Evolutionary conservation across 2,797 vertebrate species (phyloP).

Genomic region (Sebastes flavidus): DNA sequence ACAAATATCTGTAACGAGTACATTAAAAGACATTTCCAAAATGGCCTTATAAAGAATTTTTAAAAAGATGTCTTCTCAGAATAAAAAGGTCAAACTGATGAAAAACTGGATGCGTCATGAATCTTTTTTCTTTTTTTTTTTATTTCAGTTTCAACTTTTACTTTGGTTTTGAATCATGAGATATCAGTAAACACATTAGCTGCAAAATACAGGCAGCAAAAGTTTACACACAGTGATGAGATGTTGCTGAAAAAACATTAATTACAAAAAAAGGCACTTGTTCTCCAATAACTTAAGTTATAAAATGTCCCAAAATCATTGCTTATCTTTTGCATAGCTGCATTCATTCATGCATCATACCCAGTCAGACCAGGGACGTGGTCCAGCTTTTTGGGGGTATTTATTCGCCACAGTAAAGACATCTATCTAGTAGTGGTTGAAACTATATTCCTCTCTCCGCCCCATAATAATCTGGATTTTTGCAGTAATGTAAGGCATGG

Average conservation of each 20-base stretch:
- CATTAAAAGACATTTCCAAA: conserved; percentile 78
- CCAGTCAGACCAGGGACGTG: not conserved
- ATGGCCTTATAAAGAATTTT: conserved; percentile 84
- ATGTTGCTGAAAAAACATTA: not conserved
- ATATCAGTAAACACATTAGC: conserved; percentile 26
- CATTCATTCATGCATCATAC: not conserved
- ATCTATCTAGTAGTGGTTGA: not conserved
- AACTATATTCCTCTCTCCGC: not conserved
- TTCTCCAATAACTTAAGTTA: conserved; percentile 33
- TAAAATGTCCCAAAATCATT: not conserved
- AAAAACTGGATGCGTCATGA: conserved; percentile 17
- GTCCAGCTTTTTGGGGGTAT: not conserved
- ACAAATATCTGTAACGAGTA: conserved; percentile 74
- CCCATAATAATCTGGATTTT: not conserved
- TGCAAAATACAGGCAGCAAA: conserved; percentile 30
- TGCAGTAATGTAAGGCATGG: conserved; percentile 1
- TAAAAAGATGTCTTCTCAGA: conserved; percentile 80
- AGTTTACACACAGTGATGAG: not conserved
- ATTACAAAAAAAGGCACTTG: conserved; percentile 36
- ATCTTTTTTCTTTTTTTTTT: conserved; percentile 31
- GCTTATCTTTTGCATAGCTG: not conserved
- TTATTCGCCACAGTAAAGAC: not conserved
- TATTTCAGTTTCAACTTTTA: conserved; percentile 14
- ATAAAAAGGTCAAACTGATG: conserved; percentile 79
- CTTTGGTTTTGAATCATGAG: conserved; percentile 30